phyloP scores from a whole-genome alignment of 2,888 invertebrate species.

The Morpho achilles region DNA sequence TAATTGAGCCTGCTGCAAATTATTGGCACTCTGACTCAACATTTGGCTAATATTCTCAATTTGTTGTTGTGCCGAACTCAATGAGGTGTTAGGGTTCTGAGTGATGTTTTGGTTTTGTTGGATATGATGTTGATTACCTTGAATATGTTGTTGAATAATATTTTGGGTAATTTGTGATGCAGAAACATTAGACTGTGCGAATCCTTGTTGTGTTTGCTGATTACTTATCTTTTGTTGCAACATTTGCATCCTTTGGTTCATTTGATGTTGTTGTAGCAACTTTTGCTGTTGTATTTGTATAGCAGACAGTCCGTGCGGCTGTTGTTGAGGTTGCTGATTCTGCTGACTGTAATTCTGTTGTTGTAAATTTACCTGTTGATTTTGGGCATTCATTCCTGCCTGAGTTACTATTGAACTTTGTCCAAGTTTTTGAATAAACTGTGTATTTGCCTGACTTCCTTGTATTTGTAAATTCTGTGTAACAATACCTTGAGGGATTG shows the following conservation, averaged over 20 bases:
- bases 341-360: slow-evolving; percentile 57
- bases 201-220: slow-evolving; percentile 45
- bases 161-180: slow-evolving; percentile 67
- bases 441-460: slow-evolving; percentile 57
- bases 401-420: slow-evolving; percentile 60
- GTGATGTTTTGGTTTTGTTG: slow-evolving; percentile 58
- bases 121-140: slow-evolving; percentile 59
- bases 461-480: slow-evolving; percentile 70
- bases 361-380: slow-evolving; percentile 57
- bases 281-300: slow-evolving; percentile 77
- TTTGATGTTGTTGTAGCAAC: slow-evolving; percentile 77
- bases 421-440: slow-evolving; percentile 63
- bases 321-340: slow-evolving; percentile 41
- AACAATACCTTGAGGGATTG: slow-evolving; percentile 63
- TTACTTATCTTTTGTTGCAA: slow-evolving; percentile 41
- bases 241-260: slow-evolving; percentile 66
- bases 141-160: slow-evolving; percentile 66
- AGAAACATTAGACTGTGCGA: slow-evolving; percentile 63
- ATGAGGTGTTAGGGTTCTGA: slow-evolving; percentile 59
- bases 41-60: slow-evolving; percentile 81
- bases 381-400: slow-evolving; percentile 51
- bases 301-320: slow-evolving; percentile 67
- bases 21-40: slow-evolving; percentile 72
- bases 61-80: slow-evolving; percentile 81
- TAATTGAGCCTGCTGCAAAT: slow-evolving; percentile 64